These are phyloP conservation scores for Dryadula phaetusa DNA, from an alignment of 2,888 invertebrate species.

Conservation along the genomic window DNA sequence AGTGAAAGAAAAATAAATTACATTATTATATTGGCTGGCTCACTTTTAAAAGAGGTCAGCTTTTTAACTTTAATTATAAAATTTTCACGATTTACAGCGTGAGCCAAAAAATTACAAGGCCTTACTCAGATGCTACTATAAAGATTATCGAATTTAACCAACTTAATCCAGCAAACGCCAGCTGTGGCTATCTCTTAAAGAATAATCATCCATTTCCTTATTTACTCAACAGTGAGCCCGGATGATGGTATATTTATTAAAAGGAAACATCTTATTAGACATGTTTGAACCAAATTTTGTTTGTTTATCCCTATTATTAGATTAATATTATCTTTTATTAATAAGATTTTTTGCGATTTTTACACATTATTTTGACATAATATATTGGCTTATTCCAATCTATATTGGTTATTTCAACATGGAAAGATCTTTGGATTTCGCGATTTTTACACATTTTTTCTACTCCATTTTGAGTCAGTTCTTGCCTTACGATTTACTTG, in stretches of 20 bases:
- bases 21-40: neutral
- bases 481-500: too few relatives aligned
- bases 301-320: slow-evolving; percentile 49
- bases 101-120: slow-evolving; percentile 59
- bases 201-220: slow-evolving; percentile 68
- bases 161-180: slow-evolving; percentile 74
- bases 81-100: slow-evolving; percentile 28
- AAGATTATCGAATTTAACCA: slow-evolving; percentile 78
- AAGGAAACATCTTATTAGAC: slow-evolving; percentile 60
- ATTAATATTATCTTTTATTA: slow-evolving; percentile 31
- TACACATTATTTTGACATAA: too few relatives aligned
- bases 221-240: slow-evolving; percentile 50
- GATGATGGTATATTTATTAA: slow-evolving; percentile 71
- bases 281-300: slow-evolving; percentile 45
- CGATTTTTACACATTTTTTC: too few relatives aligned
- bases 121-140: slow-evolving; percentile 69
- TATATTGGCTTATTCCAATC: too few relatives aligned
- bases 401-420: too few relatives aligned
- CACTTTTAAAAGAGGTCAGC: slow-evolving; percentile 1
- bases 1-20: neutral
- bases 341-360: neutral
- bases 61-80: slow-evolving; percentile 31
- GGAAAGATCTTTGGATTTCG: too few relatives aligned
- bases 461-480: too few relatives aligned
- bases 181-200: slow-evolving; percentile 67